phyloP scores from a whole-genome alignment of 1,140 invertebrate species.

The Paracyclopina nana region DNA sequence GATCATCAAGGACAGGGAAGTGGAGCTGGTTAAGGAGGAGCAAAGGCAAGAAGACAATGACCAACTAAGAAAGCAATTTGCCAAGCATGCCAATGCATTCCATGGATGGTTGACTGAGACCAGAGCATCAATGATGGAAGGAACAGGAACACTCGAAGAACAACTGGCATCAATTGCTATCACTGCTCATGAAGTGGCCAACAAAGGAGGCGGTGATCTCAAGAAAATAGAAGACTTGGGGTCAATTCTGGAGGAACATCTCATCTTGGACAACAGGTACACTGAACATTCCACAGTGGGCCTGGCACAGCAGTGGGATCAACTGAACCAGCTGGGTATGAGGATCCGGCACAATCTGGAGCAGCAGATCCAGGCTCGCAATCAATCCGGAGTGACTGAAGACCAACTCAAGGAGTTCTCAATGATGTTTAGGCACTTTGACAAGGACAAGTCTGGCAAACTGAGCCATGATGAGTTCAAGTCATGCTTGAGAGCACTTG shows the following conservation, averaged over 20 bases:
- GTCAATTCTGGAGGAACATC: slow-evolving; percentile 82
- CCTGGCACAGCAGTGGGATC: slow-evolving; percentile 96
- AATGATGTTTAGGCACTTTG: slow-evolving; percentile 99
- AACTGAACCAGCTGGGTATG: slow-evolving; percentile 96
- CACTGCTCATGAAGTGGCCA: slow-evolving; percentile 86
- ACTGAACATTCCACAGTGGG: slow-evolving; percentile 59
- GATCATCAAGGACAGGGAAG: slow-evolving; percentile 50
- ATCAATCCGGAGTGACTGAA: slow-evolving; percentile 95
- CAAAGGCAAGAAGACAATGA: slow-evolving; percentile 97
- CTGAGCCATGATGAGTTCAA: slow-evolving; percentile 98
- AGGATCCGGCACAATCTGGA: slow-evolving; percentile 99
- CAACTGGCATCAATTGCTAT: slow-evolving; percentile 65
- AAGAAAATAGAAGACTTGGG: slow-evolving; percentile 95
- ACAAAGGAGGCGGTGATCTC: slow-evolving; percentile 67
- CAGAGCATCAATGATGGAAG: slow-evolving; percentile 97
- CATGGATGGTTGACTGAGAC: slow-evolving; percentile 96
- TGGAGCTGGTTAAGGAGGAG: slow-evolving; percentile 50
- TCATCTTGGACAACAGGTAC: slow-evolving; percentile 84
- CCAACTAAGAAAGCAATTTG: slow-evolving; percentile 90
- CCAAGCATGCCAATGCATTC: slow-evolving; percentile 94
- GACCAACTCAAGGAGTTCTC: slow-evolving; percentile 98
- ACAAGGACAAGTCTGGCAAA: slow-evolving; percentile 92
- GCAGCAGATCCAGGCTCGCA: slow-evolving; percentile 93
- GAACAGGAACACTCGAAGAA: slow-evolving; percentile 86
- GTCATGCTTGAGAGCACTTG: slow-evolving; percentile 88